Base-by-base conservation (phyloP, 2,888 invertebrate species). In the Ochropleura plecta region DNA sequence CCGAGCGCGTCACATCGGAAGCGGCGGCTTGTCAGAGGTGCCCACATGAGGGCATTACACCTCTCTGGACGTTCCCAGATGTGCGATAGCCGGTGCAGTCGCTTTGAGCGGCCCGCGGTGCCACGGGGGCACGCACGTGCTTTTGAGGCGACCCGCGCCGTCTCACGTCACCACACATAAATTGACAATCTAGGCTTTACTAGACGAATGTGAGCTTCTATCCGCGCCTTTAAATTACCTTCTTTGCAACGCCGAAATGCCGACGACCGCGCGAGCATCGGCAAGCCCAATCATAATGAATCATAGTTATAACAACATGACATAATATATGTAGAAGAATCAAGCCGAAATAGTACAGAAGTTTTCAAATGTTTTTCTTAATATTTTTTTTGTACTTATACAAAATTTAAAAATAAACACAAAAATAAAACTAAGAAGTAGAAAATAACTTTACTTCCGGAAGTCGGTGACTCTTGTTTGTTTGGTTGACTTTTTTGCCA, bases 1-100 rank as follows among this genome's bases (percentile, higher is more conserved):
- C 94, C 75, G 69, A 83, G 76, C 89, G 89, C 91, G 91, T 92
- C 93, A 92, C 89, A 90, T 91, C 89, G 88, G 90, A 89, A 90
- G 87, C 89, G 94, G 89, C 95, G 95, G 95, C 91, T 91, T 91
- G 88, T 94, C 92, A 93, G 94, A 94, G 95, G 94, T 94, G 94
- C 95, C 94, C 94, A 95, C 94, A 93, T 91, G 88, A 90, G 90
- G 92, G 94, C 93, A 94, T 96, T 95, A 95, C 95, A 95, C 95
- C 94, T 94, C 91, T 91, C 89, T 90, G 92, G 92, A 91, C 89
- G 92, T 91, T 93, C 88, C 90, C 90, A 92, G 93, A 94, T 94
- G 89, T 72, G 79, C 89, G 93, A 93, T 94, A 93, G 89, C 90
- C 90, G 83, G 73, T 87, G 84, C 85, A 88, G 83, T 88, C 82